Evolutionary conservation across 35 echinoderm and acorn worm species (phyloP).

Genomic region (Lytechinus variegatus): DNA sequence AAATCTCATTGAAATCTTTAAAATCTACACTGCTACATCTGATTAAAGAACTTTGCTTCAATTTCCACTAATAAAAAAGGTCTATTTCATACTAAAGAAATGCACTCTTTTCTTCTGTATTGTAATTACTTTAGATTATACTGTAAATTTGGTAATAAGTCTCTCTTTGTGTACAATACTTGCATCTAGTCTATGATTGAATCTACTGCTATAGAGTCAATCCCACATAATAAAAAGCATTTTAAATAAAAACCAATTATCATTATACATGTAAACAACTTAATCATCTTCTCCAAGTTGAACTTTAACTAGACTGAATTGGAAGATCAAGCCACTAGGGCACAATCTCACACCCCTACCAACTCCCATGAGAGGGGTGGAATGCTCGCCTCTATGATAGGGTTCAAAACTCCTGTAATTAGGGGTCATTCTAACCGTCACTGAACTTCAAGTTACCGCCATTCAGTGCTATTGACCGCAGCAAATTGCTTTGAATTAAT

Average conservation of each 20-base stretch:
- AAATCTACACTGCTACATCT: too few relatives aligned
- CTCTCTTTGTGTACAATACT: too few relatives aligned
- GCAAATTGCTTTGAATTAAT: neutral
- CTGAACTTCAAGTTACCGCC: neutral
- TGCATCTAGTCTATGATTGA: too few relatives aligned
- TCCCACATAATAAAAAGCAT: neutral
- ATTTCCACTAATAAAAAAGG: too few relatives aligned
- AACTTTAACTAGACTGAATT: neutral
- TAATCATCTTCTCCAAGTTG: neutral
- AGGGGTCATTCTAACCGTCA: neutral
- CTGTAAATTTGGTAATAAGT: too few relatives aligned
- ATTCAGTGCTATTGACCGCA: neutral
- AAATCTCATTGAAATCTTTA: too few relatives aligned
- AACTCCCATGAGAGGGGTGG: neutral
- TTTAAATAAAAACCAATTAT: neutral
- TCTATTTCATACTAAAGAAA: too few relatives aligned
- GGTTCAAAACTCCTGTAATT: constrained; percentile 12
- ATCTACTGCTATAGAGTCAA: neutral
- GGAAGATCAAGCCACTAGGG: neutral
- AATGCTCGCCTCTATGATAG: neutral
- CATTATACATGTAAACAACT: neutral
- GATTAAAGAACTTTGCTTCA: too few relatives aligned
- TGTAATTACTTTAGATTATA: too few relatives aligned
- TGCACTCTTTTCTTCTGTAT: too few relatives aligned
- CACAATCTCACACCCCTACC: neutral